Conservation (phyloP, 1,140 invertebrate species). For the Ips nitidus region DNA sequence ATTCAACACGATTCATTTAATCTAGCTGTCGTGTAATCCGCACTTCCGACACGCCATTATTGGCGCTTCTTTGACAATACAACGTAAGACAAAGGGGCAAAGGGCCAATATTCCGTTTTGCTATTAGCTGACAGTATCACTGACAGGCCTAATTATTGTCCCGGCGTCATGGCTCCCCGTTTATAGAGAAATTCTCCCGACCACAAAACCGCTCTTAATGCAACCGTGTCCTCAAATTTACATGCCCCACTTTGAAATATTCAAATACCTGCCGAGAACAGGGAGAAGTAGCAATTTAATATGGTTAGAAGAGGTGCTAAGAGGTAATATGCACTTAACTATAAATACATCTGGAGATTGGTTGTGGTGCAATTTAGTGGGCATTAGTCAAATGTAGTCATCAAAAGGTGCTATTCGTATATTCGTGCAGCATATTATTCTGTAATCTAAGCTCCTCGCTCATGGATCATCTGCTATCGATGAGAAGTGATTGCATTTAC, state of each 20-base stretch:
- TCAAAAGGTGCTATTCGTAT: too few relatives aligned
- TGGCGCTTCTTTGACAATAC: conserved; percentile 17
- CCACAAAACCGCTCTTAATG: conserved; percentile 20
- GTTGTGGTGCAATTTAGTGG: too few relatives aligned
- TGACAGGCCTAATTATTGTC: conserved; percentile 26
- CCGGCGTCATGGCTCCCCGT: not conserved
- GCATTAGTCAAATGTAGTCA: too few relatives aligned
- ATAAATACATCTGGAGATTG: too few relatives aligned
- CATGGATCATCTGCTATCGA: not conserved
- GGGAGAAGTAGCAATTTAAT: too few relatives aligned
- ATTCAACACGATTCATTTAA: not conserved
- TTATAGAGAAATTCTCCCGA: conserved; percentile 1
- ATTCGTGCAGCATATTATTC: too few relatives aligned
- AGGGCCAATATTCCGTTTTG: conserved; percentile 13
- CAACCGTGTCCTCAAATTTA: conserved; percentile 11
- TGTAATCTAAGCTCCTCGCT: too few relatives aligned
- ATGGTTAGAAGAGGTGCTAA: too few relatives aligned
- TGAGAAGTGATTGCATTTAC: conserved; percentile 12
- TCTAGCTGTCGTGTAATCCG: conserved; percentile 9
- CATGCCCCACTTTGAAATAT: conserved; percentile 9
- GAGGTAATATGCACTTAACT: too few relatives aligned
- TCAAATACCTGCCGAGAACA: not conserved
- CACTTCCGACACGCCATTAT: conserved; percentile 23
- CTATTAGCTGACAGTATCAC: conserved; percentile 26
- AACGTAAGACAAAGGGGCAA: conserved; percentile 24